Conservation (phyloP, 2,797 vertebrate species). For the Meriones psammophilus region DNA sequence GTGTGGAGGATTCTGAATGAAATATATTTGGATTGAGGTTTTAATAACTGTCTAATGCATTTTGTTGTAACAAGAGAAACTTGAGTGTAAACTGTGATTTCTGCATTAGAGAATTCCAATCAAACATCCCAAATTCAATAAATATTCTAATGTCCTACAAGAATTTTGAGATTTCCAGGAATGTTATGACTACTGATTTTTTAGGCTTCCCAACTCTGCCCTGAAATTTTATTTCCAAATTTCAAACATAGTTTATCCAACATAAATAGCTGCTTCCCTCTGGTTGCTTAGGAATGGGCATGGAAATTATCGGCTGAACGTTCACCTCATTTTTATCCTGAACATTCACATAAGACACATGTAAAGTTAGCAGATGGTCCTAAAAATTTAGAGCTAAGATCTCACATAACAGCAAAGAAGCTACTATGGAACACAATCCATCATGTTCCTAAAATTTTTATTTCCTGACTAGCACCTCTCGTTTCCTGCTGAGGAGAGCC, state of each 20-base stretch:
- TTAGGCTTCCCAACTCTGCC: not conserved
- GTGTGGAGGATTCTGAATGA: not conserved
- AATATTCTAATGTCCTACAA: not conserved
- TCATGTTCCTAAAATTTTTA: not conserved
- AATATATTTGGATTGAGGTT: not conserved
- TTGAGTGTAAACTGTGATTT: not conserved
- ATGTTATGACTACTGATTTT: not conserved
- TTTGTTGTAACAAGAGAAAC: not conserved
- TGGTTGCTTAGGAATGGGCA: not conserved
- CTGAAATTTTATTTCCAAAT: constrained; percentile 1
- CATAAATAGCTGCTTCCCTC: not conserved
- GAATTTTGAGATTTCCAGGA: constrained; percentile 3
- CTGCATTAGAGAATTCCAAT: not conserved
- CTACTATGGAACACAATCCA: not conserved
- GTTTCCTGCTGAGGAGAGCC: not conserved
- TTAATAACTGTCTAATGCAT: not conserved
- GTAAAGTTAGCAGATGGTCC: not conserved
- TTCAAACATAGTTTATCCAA: not conserved
- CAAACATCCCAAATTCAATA: not conserved
- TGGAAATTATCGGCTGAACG: not conserved
- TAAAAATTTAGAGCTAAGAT: constrained; percentile 1
- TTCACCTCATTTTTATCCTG: not conserved
- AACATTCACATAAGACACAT: not conserved
- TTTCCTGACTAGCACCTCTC: not conserved
- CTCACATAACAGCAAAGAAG: not conserved